A percentile compares a stretch with the other conserved stretches of the same genome.
These are phyloP conservation scores for Caenorhabditis becei DNA, from an alignment of 2,888 invertebrate genomes.

Conservation along the genomic window DNA sequence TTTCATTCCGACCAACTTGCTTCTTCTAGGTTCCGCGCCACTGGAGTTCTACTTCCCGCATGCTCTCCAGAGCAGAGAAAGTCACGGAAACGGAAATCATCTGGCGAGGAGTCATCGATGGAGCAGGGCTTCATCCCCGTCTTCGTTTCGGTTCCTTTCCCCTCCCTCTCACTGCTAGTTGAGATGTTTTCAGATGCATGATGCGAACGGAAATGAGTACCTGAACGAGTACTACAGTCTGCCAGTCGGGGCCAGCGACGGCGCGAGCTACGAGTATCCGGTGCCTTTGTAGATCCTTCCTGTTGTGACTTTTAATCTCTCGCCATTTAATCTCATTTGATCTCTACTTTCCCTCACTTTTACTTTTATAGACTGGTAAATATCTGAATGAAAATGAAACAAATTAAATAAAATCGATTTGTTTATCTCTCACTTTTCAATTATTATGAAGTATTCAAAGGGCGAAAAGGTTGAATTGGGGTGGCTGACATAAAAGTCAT, in stretches of 20 bases:
- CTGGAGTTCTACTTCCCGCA: conserved; percentile 79
- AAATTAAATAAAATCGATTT: background rate
- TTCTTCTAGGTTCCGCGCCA: conserved; percentile 76
- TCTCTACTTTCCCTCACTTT: conserved; percentile 25
- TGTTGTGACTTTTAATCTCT: too few relatives aligned
- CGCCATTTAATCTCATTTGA: background rate
- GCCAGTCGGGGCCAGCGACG: conserved; percentile 18
- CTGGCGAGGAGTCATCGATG: conserved; percentile 24
- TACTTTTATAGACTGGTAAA: conserved; percentile 34
- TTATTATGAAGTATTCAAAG: background rate
- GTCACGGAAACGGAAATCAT: conserved; percentile 59
- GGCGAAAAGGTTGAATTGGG: background rate
- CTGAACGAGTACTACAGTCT: conserved; percentile 51
- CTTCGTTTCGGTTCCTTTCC: conserved; percentile 26
- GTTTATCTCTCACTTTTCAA: conserved; percentile 16
- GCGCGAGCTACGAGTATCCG: conserved; percentile 22
- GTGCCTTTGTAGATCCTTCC: conserved; percentile 23
- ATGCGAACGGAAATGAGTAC: conserved; percentile 57
- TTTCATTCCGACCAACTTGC: background rate
- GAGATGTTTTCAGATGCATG: conserved; percentile 42
- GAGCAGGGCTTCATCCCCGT: conserved; percentile 54
- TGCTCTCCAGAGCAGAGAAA: conserved; percentile 79
- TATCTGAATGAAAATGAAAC: background rate
- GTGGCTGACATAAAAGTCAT: conserved; percentile 9
- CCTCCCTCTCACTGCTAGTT: background rate